Evolutionary conservation across 2,797 vertebrate genomes (phyloP).

Genomic region (Coilia nasus): DNA sequence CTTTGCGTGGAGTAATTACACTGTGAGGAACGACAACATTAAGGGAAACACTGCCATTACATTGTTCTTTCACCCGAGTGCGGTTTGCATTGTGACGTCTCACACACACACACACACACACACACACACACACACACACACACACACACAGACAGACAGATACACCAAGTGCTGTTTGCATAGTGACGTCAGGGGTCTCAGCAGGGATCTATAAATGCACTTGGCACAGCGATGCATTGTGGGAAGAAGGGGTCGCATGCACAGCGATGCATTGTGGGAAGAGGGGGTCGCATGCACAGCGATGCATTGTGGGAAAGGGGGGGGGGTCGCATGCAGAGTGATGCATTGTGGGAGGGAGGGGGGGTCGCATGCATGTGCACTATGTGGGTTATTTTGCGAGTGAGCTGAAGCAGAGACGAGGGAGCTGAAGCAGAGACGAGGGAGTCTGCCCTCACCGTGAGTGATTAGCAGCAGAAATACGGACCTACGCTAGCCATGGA

Average conservation of each 20-base stretch:
- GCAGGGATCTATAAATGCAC: background rate
- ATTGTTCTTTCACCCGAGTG: background rate
- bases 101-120: too few relatives aligned
- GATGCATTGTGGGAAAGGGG: too few relatives aligned
- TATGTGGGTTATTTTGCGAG: background rate
- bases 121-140: too few relatives aligned
- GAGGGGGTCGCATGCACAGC: background rate
- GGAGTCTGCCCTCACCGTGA: background rate
- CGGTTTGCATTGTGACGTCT: background rate
- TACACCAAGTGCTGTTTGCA: background rate
- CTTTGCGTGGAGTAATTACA: background rate
- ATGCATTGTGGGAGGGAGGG: background rate
- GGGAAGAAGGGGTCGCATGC: background rate
- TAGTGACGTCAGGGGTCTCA: background rate
- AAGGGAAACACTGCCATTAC: background rate
- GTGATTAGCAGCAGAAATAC: background rate
- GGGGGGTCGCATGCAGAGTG: background rate
- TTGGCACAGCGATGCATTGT: background rate
- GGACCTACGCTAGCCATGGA: background rate
- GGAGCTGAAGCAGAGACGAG: too few relatives aligned
- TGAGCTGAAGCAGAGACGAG: too few relatives aligned
- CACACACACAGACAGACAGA: too few relatives aligned
- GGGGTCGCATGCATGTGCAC: background rate
- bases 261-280: too few relatives aligned
- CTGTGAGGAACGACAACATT: background rate